phyloP scores from a whole-genome alignment of 2,797 vertebrate genomes.

The Aselliscus stoliczkanus region DNA sequence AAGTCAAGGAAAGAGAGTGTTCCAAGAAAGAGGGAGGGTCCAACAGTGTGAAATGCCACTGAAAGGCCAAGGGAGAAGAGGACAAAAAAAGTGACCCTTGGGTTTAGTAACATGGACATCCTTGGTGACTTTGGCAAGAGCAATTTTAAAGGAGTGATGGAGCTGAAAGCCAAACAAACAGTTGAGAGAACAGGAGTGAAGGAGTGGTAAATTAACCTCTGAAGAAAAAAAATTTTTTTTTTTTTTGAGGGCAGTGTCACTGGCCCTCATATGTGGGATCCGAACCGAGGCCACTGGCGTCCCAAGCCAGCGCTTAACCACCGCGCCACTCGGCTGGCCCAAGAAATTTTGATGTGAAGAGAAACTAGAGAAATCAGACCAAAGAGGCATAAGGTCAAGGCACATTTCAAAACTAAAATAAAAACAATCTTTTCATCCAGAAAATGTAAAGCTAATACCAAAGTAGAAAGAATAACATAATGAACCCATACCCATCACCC shows the following conservation, averaged over 20 bases:
- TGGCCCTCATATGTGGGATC: no score
- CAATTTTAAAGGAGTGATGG: neutral
- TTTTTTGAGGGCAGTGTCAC: no score
- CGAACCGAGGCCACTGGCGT: no score
- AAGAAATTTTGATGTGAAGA: neutral
- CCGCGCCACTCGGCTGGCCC: no score
- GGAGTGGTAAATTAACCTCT: neutral
- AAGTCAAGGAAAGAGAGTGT: neutral
- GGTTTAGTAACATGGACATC: neutral
- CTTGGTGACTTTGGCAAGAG: neutral
- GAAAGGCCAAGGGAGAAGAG: neutral
- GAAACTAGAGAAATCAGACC: neutral
- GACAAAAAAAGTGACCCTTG: neutral
- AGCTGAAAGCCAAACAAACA: neutral
- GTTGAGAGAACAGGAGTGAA: neutral
- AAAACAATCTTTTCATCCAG: neutral
- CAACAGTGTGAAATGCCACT: neutral
- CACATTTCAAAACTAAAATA: neutral
- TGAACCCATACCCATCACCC: neutral
- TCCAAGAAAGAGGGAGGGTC: neutral
- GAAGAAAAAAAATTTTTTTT: no score
- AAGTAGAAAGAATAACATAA: neutral
- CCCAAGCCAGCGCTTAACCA: no score
- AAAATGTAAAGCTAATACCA: neutral
- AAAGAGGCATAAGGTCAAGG: neutral